phyloP scores from a whole-genome alignment of 2,888 invertebrate species.

The Acrobasis suavella region DNA sequence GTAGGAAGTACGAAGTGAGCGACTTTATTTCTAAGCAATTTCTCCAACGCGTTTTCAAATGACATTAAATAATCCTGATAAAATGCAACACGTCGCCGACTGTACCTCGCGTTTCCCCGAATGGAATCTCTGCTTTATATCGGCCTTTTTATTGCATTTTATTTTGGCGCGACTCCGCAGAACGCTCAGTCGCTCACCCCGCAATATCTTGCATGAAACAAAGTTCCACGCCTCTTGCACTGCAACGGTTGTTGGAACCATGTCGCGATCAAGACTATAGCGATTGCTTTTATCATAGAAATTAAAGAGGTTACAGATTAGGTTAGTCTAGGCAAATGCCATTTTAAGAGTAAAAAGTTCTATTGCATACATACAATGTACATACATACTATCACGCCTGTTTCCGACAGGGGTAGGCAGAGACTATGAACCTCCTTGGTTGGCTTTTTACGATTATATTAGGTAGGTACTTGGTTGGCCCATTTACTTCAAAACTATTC shows the following conservation, averaged over 20 bases:
- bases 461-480: no score
- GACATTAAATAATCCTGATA: not conserved
- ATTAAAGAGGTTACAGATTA: not conserved
- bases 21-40: no score
- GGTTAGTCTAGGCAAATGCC: no score
- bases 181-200: slow-evolving; percentile 30
- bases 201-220: slow-evolving; percentile 30
- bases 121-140: slow-evolving; percentile 48
- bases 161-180: slow-evolving; percentile 47
- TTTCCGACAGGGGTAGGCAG: no score
- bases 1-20: no score
- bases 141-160: slow-evolving; percentile 59
- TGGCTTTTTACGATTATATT: no score
- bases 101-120: slow-evolving; percentile 43
- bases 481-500: no score
- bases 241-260: slow-evolving; percentile 35
- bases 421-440: no score
- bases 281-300: slow-evolving; percentile 40
- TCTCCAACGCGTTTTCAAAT: no score
- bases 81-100: slow-evolving; percentile 22
- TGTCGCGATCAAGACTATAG: slow-evolving; percentile 37
- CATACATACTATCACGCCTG: no score
- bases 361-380: no score
- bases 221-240: slow-evolving; percentile 35
- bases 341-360: no score